A percentile compares a stretch with the other conserved stretches of the same genome.
Conservation (phyloP, 2,797 vertebrate species). For the Lemur catta region DNA sequence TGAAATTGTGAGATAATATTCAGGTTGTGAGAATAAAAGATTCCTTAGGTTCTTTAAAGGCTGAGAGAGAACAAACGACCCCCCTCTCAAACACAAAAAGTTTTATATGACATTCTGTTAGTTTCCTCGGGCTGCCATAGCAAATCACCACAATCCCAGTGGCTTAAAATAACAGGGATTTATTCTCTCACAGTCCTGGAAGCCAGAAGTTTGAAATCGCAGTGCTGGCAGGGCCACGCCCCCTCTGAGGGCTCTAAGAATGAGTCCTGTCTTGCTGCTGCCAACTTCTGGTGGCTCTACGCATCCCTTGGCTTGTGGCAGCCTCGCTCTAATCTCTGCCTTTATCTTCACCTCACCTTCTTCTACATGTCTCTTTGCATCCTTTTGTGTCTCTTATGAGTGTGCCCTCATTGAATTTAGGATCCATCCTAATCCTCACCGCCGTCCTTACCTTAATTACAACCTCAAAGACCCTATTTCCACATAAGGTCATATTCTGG, state of each 20-base stretch:
- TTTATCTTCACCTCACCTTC: neutral
- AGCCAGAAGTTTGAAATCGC: neutral
- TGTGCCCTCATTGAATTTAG: neutral
- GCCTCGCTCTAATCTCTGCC: neutral
- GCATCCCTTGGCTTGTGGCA: neutral
- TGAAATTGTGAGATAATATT: neutral
- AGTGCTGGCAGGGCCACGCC: neutral
- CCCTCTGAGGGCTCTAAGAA: neutral
- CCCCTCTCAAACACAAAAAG: neutral
- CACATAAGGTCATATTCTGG: neutral
- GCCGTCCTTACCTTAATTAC: neutral
- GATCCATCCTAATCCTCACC: neutral
- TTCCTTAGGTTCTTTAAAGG: neutral
- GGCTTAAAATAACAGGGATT: neutral
- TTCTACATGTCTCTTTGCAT: accelerated
- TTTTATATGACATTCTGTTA: neutral
- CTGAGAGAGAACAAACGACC: neutral
- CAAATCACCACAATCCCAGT: neutral
- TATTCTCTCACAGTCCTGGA: neutral
- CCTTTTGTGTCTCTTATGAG: neutral
- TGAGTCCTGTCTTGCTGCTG: neutral
- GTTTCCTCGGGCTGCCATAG: neutral
- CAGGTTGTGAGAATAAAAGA: neutral
- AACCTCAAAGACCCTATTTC: neutral
- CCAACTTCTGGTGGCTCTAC: neutral